phyloP scores from a whole-genome alignment of 2,888 invertebrate genomes.

The Epinotia demarniana region DNA sequence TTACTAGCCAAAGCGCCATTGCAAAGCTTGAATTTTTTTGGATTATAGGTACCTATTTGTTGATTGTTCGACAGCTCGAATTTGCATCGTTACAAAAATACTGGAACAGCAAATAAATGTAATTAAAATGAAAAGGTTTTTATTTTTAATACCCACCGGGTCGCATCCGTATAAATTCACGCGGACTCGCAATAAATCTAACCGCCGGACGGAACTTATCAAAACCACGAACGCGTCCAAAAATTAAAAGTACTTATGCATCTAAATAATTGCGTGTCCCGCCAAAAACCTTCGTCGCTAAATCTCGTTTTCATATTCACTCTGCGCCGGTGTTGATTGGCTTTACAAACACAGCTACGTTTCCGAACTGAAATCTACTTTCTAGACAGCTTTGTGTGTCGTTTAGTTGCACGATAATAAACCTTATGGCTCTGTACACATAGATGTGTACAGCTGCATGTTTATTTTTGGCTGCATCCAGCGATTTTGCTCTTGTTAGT shows the following conservation, averaged over 20 bases:
- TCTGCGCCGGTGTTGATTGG: conserved; percentile 54
- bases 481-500: conserved; percentile 36
- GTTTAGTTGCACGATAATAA: conserved; percentile 11
- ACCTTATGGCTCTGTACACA: conserved; percentile 8
- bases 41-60: too few species aligned
- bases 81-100: too few species aligned
- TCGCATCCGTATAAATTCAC: conserved; percentile 4
- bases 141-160: background rate
- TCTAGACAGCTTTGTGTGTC: conserved; percentile 43
- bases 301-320: conserved; percentile 42
- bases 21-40: too few species aligned
- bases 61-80: too few species aligned
- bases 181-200: conserved; percentile 35
- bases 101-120: conserved; percentile 1
- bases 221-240: conserved; percentile 30
- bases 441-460: conserved; percentile 3
- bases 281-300: conserved; percentile 28
- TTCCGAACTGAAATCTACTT: conserved; percentile 55
- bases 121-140: conserved; percentile 18
- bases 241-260: conserved; percentile 38
- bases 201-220: conserved; percentile 30
- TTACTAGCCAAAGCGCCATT: too few species aligned
- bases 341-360: conserved; percentile 55
- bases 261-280: conserved; percentile 37
- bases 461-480: conserved; percentile 33